These are phyloP conservation scores for Megamerina dolium DNA, from an alignment of 2,888 invertebrate species.

Conservation along the genomic window DNA sequence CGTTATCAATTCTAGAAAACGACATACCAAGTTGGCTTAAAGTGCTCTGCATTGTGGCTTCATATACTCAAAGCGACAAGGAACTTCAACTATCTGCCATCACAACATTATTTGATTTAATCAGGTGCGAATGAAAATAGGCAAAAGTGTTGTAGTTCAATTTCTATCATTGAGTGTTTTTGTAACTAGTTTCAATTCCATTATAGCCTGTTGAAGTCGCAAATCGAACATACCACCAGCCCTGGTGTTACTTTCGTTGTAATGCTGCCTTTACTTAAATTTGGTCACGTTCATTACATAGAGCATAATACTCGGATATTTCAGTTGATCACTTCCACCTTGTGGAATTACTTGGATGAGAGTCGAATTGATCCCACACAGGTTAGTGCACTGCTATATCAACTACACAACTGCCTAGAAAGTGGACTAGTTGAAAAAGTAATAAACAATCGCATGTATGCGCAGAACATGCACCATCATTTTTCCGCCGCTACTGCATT, in stretches of 20 bases:
- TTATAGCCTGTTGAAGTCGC: conserved; percentile 44
- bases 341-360: conserved; percentile 64
- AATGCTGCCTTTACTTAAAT: conserved; percentile 63
- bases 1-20: too few relatives aligned
- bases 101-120: conserved; percentile 66
- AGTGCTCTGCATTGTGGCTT: conserved; percentile 62
- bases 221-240: conserved; percentile 48
- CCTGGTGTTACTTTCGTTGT: conserved; percentile 60
- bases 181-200: conserved; percentile 6
- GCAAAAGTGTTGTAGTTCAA: not conserved
- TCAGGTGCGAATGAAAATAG: conserved; percentile 45
- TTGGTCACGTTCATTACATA: conserved; percentile 60
- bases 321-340: conserved; percentile 59
- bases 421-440: conserved; percentile 63
- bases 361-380: conserved; percentile 41
- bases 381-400: conserved; percentile 63
- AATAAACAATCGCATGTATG: conserved; percentile 53
- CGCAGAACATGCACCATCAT: conserved; percentile 36
- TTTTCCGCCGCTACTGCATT: conserved; percentile 24
- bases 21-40: conserved; percentile 65
- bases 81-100: conserved; percentile 62
- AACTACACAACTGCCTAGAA: conserved; percentile 66
- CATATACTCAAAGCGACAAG: conserved; percentile 59
- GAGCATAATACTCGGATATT: conserved; percentile 64
- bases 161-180: not conserved